A percentile compares a stretch with the other conserved stretches of the same genome.
These are phyloP conservation scores for Amiota mariae DNA, from an alignment of 2,888 invertebrate genomes.

Conservation along the genomic window DNA sequence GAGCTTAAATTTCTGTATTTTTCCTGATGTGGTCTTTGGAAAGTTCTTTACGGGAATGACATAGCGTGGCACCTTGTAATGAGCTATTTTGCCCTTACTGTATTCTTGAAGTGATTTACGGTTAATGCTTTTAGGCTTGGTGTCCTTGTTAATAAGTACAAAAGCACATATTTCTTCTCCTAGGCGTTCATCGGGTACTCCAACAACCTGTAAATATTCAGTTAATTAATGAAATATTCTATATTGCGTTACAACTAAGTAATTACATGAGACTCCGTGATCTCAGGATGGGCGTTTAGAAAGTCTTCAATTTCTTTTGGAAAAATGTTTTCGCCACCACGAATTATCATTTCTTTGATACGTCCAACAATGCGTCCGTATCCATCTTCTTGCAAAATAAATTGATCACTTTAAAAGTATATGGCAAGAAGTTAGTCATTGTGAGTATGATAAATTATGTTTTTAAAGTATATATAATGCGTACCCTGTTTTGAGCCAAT, in stretches of 20 bases:
- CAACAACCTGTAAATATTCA: slow-evolving; percentile 75
- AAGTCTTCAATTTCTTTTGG: slow-evolving; percentile 86
- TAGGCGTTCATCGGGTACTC: slow-evolving; percentile 80
- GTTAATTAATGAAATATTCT: background rate
- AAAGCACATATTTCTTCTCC: slow-evolving; percentile 84
- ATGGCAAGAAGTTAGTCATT: too few species aligned
- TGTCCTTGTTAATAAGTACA: slow-evolving; percentile 75
- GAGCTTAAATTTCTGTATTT: slow-evolving; percentile 82
- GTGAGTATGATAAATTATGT: too few species aligned
- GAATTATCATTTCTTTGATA: slow-evolving; percentile 84
- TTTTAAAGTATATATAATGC: background rate
- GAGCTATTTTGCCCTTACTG: slow-evolving; percentile 81
- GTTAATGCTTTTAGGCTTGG: slow-evolving; percentile 71
- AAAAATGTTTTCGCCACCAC: slow-evolving; percentile 87
- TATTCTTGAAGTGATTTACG: slow-evolving; percentile 77
- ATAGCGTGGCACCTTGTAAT: slow-evolving; percentile 85
- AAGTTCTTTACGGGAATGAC: slow-evolving; percentile 79
- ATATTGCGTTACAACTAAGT: background rate
- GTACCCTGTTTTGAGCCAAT: slow-evolving; percentile 86
- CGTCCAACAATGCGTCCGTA: slow-evolving; percentile 82
- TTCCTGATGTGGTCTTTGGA: slow-evolving; percentile 86
- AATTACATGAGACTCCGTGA: slow-evolving; percentile 80
- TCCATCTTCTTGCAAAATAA: slow-evolving; percentile 79
- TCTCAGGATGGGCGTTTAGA: slow-evolving; percentile 79
- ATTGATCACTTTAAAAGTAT: slow-evolving; percentile 73